A percentile compares a stretch with the other conserved stretches of the same genome.
phyloP scores from a whole-genome alignment of 2,113 vertebrate species.

The Sinocyclocheilus maitianheensis region DNA sequence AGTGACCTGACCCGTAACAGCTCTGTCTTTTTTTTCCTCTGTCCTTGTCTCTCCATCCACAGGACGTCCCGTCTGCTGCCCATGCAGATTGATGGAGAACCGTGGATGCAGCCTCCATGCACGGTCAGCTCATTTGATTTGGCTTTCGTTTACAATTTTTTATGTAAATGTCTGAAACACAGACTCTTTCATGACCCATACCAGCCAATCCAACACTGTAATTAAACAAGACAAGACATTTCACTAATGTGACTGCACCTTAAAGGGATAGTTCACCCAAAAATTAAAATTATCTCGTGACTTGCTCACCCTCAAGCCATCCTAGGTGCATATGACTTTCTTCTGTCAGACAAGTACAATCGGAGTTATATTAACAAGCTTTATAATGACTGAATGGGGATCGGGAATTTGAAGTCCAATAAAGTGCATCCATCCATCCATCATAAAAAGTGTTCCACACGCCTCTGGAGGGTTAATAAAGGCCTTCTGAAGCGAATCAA shows the following conservation, averaged over 20 bases:
- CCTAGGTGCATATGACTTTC: too few relatives aligned
- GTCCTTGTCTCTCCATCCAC: conserved; percentile 39
- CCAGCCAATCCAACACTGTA: neutral
- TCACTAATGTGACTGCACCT: neutral
- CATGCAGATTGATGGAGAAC: conserved; percentile 97
- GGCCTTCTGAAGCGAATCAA: too few relatives aligned
- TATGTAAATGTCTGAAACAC: neutral
- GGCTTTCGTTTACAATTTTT: conserved; percentile 5
- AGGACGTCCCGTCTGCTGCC: conserved; percentile 91
- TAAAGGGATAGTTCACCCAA: neutral
- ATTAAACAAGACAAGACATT: neutral
- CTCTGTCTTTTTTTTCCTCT: conserved; percentile 15
- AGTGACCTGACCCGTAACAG: conserved; percentile 62
- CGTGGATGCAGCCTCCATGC: conserved; percentile 95
- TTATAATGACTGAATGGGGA: too few relatives aligned
- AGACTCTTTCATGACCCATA: neutral
- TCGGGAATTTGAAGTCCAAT: too few relatives aligned
- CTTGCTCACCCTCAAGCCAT: neutral
- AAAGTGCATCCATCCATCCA: too few relatives aligned
- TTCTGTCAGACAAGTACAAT: too few relatives aligned
- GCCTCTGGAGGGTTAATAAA: too few relatives aligned
- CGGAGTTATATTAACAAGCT: too few relatives aligned
- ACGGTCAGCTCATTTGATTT: conserved; percentile 76
- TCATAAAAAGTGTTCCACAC: too few relatives aligned
- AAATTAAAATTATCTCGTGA: neutral